Evolutionary conservation across 2,888 invertebrate species (phyloP).

Genomic region (Spilarctia lutea): DNA sequence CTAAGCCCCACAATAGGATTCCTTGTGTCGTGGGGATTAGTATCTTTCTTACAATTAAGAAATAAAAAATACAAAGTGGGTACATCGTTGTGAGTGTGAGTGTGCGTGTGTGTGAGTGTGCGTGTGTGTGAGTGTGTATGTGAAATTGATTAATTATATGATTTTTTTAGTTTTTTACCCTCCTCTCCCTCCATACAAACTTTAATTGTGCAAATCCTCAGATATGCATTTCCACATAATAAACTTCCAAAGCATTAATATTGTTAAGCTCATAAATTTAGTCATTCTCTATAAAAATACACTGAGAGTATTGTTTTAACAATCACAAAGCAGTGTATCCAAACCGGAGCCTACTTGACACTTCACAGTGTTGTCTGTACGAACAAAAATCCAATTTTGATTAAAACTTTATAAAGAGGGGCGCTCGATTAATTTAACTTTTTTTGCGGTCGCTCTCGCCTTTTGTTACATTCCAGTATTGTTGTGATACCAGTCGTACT

Average conservation of each 20-base stretch:
- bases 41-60: too few relatives aligned
- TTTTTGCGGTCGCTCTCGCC: constrained; percentile 49
- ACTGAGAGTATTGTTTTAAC: constrained; percentile 23
- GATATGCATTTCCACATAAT: background rate
- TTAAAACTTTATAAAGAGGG: constrained; percentile 67
- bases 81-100: too few relatives aligned
- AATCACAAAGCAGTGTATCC: constrained; percentile 31
- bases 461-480: constrained; percentile 39
- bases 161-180: too few relatives aligned
- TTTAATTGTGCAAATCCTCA: too few relatives aligned
- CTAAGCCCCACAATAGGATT: too few relatives aligned
- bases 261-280: background rate
- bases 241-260: background rate
- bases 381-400: constrained; percentile 65
- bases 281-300: background rate
- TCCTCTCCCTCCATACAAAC: too few relatives aligned
- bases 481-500: constrained; percentile 34
- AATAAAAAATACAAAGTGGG: too few relatives aligned
- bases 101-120: too few relatives aligned
- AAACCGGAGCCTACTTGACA: constrained; percentile 47
- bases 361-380: constrained; percentile 46
- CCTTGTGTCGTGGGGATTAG: too few relatives aligned
- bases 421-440: constrained; percentile 71
- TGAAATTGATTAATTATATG: too few relatives aligned
- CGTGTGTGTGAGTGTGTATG: too few relatives aligned